A percentile compares a stretch with the other conserved stretches of the same genome.
Conservation (phyloP, 1,140 invertebrate species). For the Polypedilum pembai region DNA sequence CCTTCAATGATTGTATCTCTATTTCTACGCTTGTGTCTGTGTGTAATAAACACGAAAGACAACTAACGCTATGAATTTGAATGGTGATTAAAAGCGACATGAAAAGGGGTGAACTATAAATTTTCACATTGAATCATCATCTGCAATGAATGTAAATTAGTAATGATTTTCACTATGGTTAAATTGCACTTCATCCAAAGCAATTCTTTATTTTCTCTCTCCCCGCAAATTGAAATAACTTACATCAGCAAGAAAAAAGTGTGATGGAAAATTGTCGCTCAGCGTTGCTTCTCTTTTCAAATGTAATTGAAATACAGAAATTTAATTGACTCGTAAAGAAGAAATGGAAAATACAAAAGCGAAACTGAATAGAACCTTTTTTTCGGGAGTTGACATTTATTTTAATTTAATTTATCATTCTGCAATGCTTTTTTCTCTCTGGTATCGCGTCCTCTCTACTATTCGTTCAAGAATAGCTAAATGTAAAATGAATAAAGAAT, state of each 20-base stretch:
- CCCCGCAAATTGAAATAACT: too few relatives aligned
- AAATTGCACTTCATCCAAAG: too few relatives aligned
- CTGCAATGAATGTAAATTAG: background rate
- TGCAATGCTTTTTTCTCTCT: too few relatives aligned
- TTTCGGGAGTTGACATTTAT: background rate
- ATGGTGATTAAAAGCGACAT: background rate
- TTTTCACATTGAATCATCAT: background rate
- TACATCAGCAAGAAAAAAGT: too few relatives aligned
- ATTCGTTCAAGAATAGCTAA: background rate
- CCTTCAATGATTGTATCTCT: background rate
- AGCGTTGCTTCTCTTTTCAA: background rate
- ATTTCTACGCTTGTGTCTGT: too few relatives aligned
- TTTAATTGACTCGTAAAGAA: background rate
- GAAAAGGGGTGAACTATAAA: background rate
- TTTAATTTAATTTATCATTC: conserved; percentile 28
- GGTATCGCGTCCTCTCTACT: too few relatives aligned
- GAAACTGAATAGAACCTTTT: background rate
- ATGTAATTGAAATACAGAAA: background rate
- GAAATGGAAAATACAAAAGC: background rate
- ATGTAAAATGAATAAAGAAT: background rate
- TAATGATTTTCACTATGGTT: background rate
- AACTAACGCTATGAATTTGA: too few relatives aligned
- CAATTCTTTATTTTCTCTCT: too few relatives aligned
- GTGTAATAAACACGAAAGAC: too few relatives aligned
- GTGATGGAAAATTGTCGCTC: background rate